These are phyloP conservation scores for Morus bassanus DNA, from an alignment of 2,797 vertebrate species.

Conservation along the genomic window DNA sequence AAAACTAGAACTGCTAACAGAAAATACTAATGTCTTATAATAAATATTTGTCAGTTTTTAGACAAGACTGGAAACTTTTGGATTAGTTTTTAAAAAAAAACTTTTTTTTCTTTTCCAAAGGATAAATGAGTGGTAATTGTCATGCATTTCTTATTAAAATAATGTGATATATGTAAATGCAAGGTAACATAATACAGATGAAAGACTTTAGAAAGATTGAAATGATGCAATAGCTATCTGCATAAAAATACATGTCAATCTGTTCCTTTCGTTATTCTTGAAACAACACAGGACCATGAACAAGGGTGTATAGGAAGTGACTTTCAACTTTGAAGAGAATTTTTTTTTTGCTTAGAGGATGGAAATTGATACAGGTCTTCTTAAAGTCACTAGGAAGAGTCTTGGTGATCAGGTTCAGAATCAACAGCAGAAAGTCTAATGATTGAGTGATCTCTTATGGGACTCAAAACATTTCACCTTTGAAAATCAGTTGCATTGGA, in stretches of 20 bases:
- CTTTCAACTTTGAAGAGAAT: not conserved
- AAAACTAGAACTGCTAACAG: not conserved
- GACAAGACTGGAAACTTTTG: not conserved
- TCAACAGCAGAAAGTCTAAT: not conserved
- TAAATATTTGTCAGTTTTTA: not conserved
- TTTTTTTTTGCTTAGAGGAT: not conserved
- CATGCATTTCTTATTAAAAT: not conserved
- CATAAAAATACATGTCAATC: not conserved
- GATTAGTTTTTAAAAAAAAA: not conserved
- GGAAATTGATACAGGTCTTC: not conserved
- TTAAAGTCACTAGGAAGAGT: not conserved
- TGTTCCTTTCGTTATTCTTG: not conserved
- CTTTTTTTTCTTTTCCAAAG: not conserved
- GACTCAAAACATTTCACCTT: not conserved
- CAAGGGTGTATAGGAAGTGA: not conserved
- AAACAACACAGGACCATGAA: not conserved
- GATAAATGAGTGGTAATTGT: not conserved
- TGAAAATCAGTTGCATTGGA: not conserved
- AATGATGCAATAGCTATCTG: not conserved
- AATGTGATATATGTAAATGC: not conserved
- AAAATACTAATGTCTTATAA: not conserved
- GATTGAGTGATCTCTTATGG: not conserved
- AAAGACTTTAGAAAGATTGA: not conserved
- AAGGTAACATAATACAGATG: not conserved
- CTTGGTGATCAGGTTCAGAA: not conserved